These are phyloP conservation scores for Vultur gryphus DNA, from an alignment of 2,797 vertebrate species.

Conservation along the genomic window DNA sequence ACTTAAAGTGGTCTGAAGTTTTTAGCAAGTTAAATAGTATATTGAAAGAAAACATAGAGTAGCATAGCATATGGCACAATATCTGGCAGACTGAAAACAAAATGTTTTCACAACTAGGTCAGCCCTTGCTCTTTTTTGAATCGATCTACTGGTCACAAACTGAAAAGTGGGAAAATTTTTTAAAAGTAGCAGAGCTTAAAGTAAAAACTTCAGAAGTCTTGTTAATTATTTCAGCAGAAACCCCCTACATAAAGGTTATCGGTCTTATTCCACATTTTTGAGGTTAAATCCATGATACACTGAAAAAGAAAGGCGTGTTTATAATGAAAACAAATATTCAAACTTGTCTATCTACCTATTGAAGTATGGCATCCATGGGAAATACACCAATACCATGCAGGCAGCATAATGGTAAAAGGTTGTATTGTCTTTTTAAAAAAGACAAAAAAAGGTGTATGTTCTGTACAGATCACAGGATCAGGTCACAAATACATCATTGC, in stretches of 20 bases:
- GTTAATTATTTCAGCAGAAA: not conserved
- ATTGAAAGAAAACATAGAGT: not conserved
- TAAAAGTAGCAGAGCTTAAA: not conserved
- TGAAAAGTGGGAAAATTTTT: not conserved
- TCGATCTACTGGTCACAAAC: not conserved
- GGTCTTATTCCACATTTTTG: not conserved
- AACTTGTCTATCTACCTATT: not conserved
- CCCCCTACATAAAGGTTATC: not conserved
- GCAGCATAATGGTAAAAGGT: not conserved
- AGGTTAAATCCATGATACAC: not conserved
- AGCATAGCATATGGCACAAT: not conserved
- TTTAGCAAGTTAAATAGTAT: not conserved
- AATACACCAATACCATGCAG: not conserved
- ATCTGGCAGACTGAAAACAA: not conserved
- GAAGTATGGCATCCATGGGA: not conserved
- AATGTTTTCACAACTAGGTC: not conserved
- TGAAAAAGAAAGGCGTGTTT: not conserved
- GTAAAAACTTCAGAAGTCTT: not conserved
- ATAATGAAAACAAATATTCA: not conserved
- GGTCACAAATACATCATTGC: not conserved
- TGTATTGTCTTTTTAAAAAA: not conserved
- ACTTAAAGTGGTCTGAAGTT: not conserved
- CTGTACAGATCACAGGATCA: not conserved
- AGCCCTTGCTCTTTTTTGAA: not conserved
- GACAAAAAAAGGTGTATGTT: not conserved